Evolutionary conservation across 1,140 invertebrate genomes (phyloP).

Genomic region (Oreohelix idahoensis): DNA sequence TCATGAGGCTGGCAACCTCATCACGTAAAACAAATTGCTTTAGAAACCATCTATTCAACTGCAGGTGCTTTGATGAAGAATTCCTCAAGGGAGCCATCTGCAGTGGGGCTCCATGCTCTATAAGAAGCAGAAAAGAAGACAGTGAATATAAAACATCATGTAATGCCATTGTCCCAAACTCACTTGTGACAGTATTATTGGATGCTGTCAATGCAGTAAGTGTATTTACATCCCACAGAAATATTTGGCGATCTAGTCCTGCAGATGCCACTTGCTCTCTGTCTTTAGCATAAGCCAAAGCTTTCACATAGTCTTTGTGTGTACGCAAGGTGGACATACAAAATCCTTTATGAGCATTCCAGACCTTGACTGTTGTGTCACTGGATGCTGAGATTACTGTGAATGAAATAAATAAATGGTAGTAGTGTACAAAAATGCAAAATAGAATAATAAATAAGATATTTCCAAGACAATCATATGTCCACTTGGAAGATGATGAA

Average conservation of each 20-base stretch:
- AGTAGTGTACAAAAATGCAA: no score
- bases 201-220: slow-evolving; percentile 96
- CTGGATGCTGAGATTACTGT: slow-evolving; percentile 98
- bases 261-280: slow-evolving; percentile 97
- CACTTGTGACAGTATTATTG: slow-evolving; percentile 99
- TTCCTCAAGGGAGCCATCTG: no score
- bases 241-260: slow-evolving; percentile 96
- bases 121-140: no score
- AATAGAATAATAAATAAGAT: no score
- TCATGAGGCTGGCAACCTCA: no score
- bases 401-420: slow-evolving; percentile 60
- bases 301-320: slow-evolving; percentile 99
- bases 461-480: no score
- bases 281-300: slow-evolving; percentile 98
- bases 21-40: no score
- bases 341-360: slow-evolving; percentile 99
- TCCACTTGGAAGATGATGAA: no score
- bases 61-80: no score
- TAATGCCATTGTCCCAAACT: slow-evolving; percentile 59
- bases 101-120: no score
- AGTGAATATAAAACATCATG: no score
- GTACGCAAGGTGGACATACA: slow-evolving; percentile 83
- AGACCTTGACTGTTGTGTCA: slow-evolving; percentile 99
- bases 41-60: no score
- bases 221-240: slow-evolving; percentile 99